Conservation (phyloP, 2,797 vertebrate genomes). For the Peromyscus eremicus region DNA sequence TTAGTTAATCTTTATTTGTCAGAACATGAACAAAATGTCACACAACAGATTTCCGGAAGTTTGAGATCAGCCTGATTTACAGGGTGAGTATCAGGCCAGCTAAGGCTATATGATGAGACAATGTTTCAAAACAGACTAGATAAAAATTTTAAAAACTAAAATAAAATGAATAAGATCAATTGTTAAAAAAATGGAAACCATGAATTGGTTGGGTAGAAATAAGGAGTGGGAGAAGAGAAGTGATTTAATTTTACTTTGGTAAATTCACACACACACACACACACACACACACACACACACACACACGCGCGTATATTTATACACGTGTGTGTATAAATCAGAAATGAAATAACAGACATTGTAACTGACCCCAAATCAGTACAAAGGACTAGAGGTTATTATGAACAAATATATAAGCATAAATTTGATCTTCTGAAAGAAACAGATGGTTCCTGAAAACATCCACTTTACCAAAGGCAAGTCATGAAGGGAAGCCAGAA, state of each 20-base stretch:
- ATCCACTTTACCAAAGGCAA: not conserved
- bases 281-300: too few species aligned
- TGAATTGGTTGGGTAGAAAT: not conserved
- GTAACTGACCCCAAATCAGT: not conserved
- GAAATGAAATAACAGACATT: not conserved
- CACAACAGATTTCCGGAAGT: not conserved
- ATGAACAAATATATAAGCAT: not conserved
- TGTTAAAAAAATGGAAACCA: not conserved
- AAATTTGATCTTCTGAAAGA: not conserved
- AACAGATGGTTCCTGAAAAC: not conserved
- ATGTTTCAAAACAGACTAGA: not conserved
- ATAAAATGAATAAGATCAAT: not conserved
- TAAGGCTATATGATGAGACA: not conserved
- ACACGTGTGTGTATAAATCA: not conserved
- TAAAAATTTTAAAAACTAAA: not conserved
- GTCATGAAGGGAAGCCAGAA: not conserved
- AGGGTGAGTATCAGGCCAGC: not conserved
- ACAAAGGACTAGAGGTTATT: not conserved
- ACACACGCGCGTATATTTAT: too few species aligned
- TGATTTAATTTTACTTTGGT: not conserved
- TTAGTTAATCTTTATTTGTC: too few species aligned
- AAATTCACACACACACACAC: too few species aligned
- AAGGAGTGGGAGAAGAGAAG: not conserved
- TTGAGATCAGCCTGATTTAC: not conserved
- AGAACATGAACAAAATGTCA: too few species aligned